These are phyloP conservation scores for Phyllotis vaccarum DNA, from an alignment of 2,797 vertebrate species.

Conservation along the genomic window DNA sequence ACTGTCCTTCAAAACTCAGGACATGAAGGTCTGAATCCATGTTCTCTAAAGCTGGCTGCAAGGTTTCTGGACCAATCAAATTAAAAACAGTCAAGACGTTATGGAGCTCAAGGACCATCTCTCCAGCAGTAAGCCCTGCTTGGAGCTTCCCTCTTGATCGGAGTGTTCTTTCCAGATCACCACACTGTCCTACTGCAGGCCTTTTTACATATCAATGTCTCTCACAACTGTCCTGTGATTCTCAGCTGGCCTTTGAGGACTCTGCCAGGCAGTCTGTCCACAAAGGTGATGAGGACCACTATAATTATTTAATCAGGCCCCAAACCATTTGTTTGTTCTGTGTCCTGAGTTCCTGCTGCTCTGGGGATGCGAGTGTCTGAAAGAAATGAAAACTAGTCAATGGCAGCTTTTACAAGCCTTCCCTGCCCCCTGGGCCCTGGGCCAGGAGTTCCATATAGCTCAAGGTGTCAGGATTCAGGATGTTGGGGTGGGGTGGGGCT, in stretches of 20 bases:
- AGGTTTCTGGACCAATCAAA: neutral
- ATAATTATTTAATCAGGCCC: conserved; percentile 46
- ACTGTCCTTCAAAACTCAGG: neutral
- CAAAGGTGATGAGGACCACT: neutral
- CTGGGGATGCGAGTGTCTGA: neutral
- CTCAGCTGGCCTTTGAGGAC: neutral
- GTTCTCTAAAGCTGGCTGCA: neutral
- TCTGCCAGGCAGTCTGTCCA: neutral
- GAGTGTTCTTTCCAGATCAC: neutral
- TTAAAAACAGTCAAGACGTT: neutral
- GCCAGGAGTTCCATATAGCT: neutral
- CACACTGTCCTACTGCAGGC: neutral
- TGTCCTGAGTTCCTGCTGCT: neutral
- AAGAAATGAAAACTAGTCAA: neutral
- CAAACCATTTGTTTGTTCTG: conserved; percentile 15
- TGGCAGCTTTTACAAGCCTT: neutral
- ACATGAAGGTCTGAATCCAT: neutral
- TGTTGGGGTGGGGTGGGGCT: too few species aligned
- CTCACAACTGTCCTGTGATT: neutral
- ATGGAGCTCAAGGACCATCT: neutral
- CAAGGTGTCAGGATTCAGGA: neutral
- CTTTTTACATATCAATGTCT: neutral
- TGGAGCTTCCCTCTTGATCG: neutral
- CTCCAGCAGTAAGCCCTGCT: neutral
- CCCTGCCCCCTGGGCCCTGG: neutral